phyloP scores from a whole-genome alignment of 2,888 invertebrate genomes.

The Erebia epiphron region DNA sequence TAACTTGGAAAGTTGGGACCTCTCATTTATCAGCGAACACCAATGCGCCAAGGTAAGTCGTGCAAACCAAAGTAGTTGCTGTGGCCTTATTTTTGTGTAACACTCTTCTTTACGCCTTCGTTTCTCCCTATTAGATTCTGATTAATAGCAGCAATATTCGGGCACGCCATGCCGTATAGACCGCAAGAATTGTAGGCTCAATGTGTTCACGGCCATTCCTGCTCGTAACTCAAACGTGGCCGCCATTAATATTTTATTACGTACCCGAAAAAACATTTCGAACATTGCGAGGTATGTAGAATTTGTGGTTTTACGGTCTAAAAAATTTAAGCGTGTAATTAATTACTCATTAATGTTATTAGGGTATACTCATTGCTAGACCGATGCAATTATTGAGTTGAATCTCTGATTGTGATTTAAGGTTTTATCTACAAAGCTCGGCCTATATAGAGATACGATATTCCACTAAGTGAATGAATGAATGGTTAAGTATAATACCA shows the following conservation, averaged over 20 bases:
- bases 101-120: constrained; percentile 57
- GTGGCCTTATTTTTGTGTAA: constrained; percentile 45
- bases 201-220: constrained; percentile 44
- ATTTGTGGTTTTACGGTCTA: background rate
- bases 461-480: no score
- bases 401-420: no score
- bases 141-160: constrained; percentile 76
- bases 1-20: background rate
- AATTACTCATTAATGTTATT: no score
- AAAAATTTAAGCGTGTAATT: background rate
- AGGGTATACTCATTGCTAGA: no score
- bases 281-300: background rate
- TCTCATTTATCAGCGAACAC: background rate
- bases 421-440: no score
- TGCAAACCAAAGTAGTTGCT: background rate
- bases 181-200: constrained; percentile 57
- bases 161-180: constrained; percentile 55
- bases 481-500: no score
- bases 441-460: no score
- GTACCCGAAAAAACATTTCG: constrained; percentile 7
- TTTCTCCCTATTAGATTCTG: constrained; percentile 55
- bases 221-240: constrained; percentile 47
- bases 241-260: constrained; percentile 50
- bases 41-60: background rate
- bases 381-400: no score